These are phyloP conservation scores for Fulica atra DNA, from an alignment of 2,113 vertebrate species.

Conservation along the genomic window DNA sequence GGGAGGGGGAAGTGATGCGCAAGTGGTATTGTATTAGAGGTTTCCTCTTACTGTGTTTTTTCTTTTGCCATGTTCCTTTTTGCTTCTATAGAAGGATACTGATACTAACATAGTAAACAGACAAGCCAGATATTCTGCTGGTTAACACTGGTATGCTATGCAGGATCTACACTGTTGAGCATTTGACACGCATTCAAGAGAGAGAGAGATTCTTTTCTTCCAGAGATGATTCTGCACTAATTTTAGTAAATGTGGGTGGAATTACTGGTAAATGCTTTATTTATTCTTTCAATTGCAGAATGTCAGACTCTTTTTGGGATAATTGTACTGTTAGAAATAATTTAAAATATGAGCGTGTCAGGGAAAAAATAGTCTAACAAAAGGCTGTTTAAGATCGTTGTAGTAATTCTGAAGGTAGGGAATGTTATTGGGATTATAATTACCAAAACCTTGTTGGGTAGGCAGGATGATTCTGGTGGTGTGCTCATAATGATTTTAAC, in stretches of 20 bases:
- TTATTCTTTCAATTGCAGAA: constrained; percentile 48
- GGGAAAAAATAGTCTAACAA: not conserved
- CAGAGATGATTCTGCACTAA: constrained; percentile 25
- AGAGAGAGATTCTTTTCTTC: constrained; percentile 5
- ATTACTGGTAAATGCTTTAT: constrained; percentile 53
- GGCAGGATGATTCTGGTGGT: not conserved
- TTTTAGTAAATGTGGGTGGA: constrained; percentile 60
- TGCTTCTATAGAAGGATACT: not conserved
- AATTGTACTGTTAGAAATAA: constrained; percentile 2
- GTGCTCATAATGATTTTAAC: not conserved
- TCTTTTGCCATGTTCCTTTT: not conserved
- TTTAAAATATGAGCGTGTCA: not conserved
- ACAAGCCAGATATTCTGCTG: not conserved
- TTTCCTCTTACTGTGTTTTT: not conserved
- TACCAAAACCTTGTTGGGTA: not conserved
- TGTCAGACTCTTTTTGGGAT: not conserved
- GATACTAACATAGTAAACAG: not conserved
- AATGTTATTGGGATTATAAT: not conserved
- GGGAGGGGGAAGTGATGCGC: fast-evolving
- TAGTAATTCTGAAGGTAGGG: constrained; percentile 1
- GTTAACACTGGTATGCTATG: not conserved
- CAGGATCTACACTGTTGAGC: not conserved
- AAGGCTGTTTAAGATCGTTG: not conserved
- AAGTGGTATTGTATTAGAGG: not conserved
- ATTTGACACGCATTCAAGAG: not conserved